Base-by-base conservation (phyloP, 1,140 invertebrate genomes). In the Eumeta japonica region DNA sequence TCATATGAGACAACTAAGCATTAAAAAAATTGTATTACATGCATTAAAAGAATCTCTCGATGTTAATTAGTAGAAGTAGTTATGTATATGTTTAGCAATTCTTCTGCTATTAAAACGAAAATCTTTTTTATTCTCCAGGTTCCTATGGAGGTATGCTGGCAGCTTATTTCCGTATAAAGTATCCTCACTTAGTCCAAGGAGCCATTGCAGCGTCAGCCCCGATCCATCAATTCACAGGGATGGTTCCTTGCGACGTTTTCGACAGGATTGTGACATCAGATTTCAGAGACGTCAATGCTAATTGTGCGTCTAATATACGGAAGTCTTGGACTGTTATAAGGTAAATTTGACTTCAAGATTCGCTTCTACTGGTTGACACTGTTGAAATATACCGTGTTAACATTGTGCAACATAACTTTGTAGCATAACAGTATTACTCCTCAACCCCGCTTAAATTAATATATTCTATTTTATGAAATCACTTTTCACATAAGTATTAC, bases 81-180 rank as follows among this genome's bases (percentile, higher is more conserved):
- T n/a, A n/a, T n/a, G n/a, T n/a, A n/a, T n/a, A n/a, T n/a, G n/a
- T n/a, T n/a, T n/a, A n/a, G n/a, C n/a, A n/a, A n/a, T n/a, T n/a
- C n/a, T n/a, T n/a, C n/a, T n/a, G n/a, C n/a, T n/a, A n/a, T n/a
- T n/a, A n/a, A n/a, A n/a, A n/a, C n/a, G n/a, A n/a, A n/a, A n/a
- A n/a, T n/a, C n/a, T n/a, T n/a, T n/a, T n/a, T n/a, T n/a, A n/a
- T n/a, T n/a, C n/a, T n/a, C n/a, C 45, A 75, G 90, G 90, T 0
- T 96, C 92, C 0, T 98, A 97, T 50, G 91, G 91, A 1, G 96
- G 95, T 36, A 98, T 98, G 96, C 70, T 99, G 16, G 82, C 95
- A 14, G 90, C 94, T 2, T 98, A 94, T 89, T 83, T 98, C 39
- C 81, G 96, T 18, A 90, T 97, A 58, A 98, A 98, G 70, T 98